phyloP scores from a whole-genome alignment of 2,113 vertebrate species.

The Myotis brandtii region DNA sequence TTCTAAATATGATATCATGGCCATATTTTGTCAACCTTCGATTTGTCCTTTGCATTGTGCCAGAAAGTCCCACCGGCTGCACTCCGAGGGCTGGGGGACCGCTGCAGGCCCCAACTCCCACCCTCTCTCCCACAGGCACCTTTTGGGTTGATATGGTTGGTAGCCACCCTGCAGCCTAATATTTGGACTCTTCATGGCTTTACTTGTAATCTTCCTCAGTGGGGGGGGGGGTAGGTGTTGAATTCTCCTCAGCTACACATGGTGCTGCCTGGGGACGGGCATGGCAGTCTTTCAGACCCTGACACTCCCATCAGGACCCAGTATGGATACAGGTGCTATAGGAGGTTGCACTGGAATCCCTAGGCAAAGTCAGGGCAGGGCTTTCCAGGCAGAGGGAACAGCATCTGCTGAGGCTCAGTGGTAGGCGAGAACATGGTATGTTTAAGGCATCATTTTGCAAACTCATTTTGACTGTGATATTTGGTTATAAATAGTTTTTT shows the following conservation, averaged over 20 bases:
- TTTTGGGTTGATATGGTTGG: not conserved
- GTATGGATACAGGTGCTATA: accelerated
- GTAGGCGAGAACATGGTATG: not conserved
- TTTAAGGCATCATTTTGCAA: not conserved
- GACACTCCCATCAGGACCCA: not conserved
- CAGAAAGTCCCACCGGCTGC: not conserved
- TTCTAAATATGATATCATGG: not conserved
- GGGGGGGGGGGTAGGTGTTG: no score
- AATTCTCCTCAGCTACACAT: not conserved
- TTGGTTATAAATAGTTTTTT: constrained; percentile 3
- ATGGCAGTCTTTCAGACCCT: not conserved
- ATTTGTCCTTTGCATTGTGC: not conserved
- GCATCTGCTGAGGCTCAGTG: not conserved
- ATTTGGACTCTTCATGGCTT: not conserved
- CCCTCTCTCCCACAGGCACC: no score
- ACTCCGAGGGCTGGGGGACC: not conserved
- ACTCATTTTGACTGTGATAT: not conserved
- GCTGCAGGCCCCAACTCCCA: accelerated
- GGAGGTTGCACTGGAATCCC: not conserved
- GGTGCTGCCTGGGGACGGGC: not conserved
- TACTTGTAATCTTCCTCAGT: not conserved
- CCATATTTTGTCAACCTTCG: not conserved
- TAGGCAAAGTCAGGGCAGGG: not conserved
- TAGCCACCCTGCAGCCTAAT: not conserved
- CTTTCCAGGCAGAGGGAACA: not conserved